Conservation (phyloP, 2,888 invertebrate species). For the Brachyptera putata region DNA sequence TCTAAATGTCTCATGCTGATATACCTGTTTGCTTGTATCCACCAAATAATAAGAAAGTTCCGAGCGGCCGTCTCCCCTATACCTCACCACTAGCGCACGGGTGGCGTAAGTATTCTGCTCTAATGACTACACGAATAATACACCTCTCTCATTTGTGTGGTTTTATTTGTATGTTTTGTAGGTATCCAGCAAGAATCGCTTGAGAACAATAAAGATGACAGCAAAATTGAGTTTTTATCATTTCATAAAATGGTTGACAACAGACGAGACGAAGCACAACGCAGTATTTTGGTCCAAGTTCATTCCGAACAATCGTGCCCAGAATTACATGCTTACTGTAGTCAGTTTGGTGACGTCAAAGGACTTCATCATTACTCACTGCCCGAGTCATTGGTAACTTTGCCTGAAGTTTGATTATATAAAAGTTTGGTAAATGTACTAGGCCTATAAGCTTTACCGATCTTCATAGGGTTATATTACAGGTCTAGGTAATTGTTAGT, state of each 20-base stretch:
- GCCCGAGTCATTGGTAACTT: constrained; percentile 43
- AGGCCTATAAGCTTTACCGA: background rate
- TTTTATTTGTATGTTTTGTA: background rate
- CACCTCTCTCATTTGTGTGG: background rate
- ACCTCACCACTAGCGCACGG: too few species aligned
- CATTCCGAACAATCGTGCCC: constrained; percentile 63
- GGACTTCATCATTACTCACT: constrained; percentile 61
- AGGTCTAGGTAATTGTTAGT: too few species aligned
- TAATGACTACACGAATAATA: too few species aligned
- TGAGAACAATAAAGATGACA: background rate
- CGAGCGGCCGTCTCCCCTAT: background rate
- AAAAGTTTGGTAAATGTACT: too few species aligned
- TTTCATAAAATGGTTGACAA: constrained; percentile 57
- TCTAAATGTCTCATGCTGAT: background rate
- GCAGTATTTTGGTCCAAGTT: constrained; percentile 72
- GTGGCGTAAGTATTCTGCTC: too few species aligned
- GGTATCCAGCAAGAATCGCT: background rate
- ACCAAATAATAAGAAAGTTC: background rate
- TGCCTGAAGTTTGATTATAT: background rate
- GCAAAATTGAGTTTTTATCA: constrained; percentile 35
- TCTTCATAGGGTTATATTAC: background rate
- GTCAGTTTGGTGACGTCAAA: constrained; percentile 58
- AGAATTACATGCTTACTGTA: constrained; percentile 67
- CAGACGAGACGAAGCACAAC: constrained; percentile 60
- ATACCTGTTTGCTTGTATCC: too few species aligned